Percentiles rank a stretch among this genome's conserved stretches.
Evolutionary conservation across 2,797 vertebrate species (phyloP).

Genomic region (Gouania willdenowi): DNA sequence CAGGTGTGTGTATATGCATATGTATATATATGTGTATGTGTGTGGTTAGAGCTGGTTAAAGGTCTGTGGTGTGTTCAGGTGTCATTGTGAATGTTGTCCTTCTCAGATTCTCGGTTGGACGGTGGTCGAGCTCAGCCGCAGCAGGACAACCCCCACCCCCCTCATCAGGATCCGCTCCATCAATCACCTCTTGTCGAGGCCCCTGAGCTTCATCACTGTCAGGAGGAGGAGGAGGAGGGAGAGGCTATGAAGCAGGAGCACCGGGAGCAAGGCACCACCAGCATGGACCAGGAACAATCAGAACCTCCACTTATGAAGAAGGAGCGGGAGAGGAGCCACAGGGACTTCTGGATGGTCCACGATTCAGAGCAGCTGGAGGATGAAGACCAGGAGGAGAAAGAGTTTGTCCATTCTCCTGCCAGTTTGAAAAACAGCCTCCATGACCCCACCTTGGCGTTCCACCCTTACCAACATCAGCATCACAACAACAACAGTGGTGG

Average conservation of each 20-base stretch:
- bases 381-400: slow-evolving; percentile 54
- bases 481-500: too few relatives aligned
- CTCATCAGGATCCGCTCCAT: slow-evolving; percentile 27
- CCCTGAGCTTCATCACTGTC: slow-evolving; percentile 25
- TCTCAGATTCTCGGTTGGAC: slow-evolving; percentile 33
- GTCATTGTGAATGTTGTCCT: background rate
- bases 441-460: slow-evolving; percentile 43
- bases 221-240: slow-evolving; percentile 27
- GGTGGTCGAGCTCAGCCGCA: slow-evolving; percentile 38
- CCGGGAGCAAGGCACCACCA: slow-evolving; percentile 26
- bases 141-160: slow-evolving; percentile 29
- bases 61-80: background rate
- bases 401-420: slow-evolving; percentile 49
- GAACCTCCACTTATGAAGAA: slow-evolving; percentile 50
- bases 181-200: slow-evolving; percentile 34
- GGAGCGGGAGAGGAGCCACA: slow-evolving; percentile 39
- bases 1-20: slow-evolving; percentile 58
- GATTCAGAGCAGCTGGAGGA: slow-evolving; percentile 45
- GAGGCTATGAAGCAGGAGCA: slow-evolving; percentile 13
- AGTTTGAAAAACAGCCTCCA: slow-evolving; percentile 31
- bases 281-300: slow-evolving; percentile 38
- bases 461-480: too few relatives aligned
- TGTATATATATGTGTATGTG: too few relatives aligned
- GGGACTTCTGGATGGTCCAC: slow-evolving; percentile 57
- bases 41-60: too few relatives aligned